These are phyloP conservation scores for Papilio dardanus DNA, from an alignment of 1,140 invertebrate genomes.

Conservation along the genomic window DNA sequence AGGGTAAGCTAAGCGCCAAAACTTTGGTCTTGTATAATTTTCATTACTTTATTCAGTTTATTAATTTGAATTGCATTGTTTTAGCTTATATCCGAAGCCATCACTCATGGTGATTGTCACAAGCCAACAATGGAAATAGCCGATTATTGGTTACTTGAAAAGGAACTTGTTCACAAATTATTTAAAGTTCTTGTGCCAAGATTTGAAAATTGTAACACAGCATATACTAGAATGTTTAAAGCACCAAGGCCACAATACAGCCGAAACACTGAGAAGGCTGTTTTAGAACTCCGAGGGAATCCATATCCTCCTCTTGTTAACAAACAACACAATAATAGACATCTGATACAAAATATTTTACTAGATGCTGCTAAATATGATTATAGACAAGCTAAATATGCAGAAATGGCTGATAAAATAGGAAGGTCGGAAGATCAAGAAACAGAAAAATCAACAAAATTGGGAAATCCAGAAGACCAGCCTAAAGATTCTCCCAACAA, in stretches of 20 bases:
- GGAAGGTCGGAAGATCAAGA: slow-evolving; percentile 50
- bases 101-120: slow-evolving; percentile 92
- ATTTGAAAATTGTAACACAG: slow-evolving; percentile 87
- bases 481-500: background rate
- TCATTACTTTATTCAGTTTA: background rate
- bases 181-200: slow-evolving; percentile 96
- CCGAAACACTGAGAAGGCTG: slow-evolving; percentile 77
- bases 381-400: slow-evolving; percentile 81
- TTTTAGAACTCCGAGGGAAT: slow-evolving; percentile 92
- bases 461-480: background rate
- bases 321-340: slow-evolving; percentile 83
- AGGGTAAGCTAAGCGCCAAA: slow-evolving; percentile 81
- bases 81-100: slow-evolving; percentile 95
- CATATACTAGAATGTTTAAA: slow-evolving; percentile 89
- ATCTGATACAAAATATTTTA: slow-evolving; percentile 87
- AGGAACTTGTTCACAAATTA: slow-evolving; percentile 94
- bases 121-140: slow-evolving; percentile 94
- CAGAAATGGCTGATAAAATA: slow-evolving; percentile 77
- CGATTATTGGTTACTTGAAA: slow-evolving; percentile 94
- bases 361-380: slow-evolving; percentile 89
- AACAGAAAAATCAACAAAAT: slow-evolving; percentile 28
- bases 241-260: slow-evolving; percentile 86
- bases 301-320: slow-evolving; percentile 85
- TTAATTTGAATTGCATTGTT: slow-evolving; percentile 58
- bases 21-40: background rate